Percentiles rank a stretch among this genome's conserved stretches.
These are phyloP conservation scores for Rotaria socialis DNA, from an alignment of 2,888 invertebrate genomes.

Conservation along the genomic window DNA sequence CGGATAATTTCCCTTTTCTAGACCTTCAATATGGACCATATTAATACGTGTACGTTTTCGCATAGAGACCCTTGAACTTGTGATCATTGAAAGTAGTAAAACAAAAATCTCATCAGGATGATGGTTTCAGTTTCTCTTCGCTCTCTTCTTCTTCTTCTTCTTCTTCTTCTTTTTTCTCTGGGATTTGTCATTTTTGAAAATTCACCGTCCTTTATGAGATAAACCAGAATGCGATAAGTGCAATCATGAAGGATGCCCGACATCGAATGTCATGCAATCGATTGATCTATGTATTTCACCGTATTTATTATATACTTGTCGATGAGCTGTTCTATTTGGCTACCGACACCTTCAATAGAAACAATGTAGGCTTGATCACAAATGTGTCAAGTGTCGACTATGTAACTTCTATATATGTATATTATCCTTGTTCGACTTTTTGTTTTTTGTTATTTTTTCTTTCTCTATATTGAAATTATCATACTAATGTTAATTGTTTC, in stretches of 20 bases:
- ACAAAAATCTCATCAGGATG: background rate
- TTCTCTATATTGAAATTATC: background rate
- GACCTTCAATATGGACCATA: background rate
- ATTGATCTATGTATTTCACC: conserved; percentile 20
- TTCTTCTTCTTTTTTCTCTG: background rate
- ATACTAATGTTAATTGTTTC: background rate
- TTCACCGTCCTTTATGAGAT: background rate
- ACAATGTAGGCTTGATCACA: background rate
- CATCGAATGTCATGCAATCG: conserved; percentile 29
- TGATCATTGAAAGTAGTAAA: background rate
- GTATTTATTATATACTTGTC: conserved; percentile 32
- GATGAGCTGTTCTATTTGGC: conserved; percentile 26
- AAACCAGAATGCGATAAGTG: conserved; percentile 29
- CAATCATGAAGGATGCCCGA: background rate
- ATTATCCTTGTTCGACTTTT: background rate
- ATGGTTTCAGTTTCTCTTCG: background rate
- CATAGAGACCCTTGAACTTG: conserved; percentile 1
- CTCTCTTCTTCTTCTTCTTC: background rate
- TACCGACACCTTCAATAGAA: conserved; percentile 32
- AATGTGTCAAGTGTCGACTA: conserved; percentile 32
- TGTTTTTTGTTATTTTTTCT: background rate
- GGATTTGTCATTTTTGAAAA: conserved; percentile 27
- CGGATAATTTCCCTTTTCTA: conserved; percentile 7
- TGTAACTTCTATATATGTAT: background rate
- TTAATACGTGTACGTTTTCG: background rate